Conservation (phyloP, 2,888 invertebrate species). For the Corbicula japonica region DNA sequence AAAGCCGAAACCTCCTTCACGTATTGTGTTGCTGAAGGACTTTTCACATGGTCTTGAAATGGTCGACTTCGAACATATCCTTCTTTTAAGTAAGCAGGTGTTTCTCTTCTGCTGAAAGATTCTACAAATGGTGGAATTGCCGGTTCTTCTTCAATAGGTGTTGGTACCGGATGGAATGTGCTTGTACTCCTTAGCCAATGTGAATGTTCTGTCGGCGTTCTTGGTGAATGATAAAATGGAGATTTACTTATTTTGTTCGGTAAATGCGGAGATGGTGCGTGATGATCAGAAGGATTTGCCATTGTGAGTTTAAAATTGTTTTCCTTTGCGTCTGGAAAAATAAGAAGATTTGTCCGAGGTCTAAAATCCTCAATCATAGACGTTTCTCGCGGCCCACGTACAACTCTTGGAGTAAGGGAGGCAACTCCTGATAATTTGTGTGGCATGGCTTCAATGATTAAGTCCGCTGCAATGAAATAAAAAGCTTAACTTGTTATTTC, state of each 20-base stretch:
- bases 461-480: slow-evolving; percentile 46
- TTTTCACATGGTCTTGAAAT: background rate
- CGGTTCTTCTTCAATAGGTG: slow-evolving; percentile 16
- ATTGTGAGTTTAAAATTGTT: slow-evolving; percentile 49
- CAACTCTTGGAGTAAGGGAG: slow-evolving; percentile 20
- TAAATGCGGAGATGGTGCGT: slow-evolving; percentile 4
- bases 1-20: background rate
- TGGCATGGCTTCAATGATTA: slow-evolving; percentile 52
- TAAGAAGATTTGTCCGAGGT: slow-evolving; percentile 31
- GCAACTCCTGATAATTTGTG: slow-evolving; percentile 41
- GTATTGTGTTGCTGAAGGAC: background rate
- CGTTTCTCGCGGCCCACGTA: slow-evolving; percentile 47
- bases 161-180: background rate
- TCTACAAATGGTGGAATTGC: background rate
- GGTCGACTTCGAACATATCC: background rate
- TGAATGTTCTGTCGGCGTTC: background rate
- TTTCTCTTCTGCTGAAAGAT: background rate
- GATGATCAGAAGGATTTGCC: slow-evolving; percentile 17
- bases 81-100: background rate
- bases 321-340: slow-evolving; percentile 49
- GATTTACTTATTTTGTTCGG: background rate
- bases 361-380: slow-evolving; percentile 34
- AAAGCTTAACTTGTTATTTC: too few species aligned
- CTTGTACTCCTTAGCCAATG: background rate
- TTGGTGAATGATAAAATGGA: background rate